These are phyloP conservation scores for Antheraea mylitta DNA, from an alignment of 1,140 invertebrate genomes.

Conservation along the genomic window DNA sequence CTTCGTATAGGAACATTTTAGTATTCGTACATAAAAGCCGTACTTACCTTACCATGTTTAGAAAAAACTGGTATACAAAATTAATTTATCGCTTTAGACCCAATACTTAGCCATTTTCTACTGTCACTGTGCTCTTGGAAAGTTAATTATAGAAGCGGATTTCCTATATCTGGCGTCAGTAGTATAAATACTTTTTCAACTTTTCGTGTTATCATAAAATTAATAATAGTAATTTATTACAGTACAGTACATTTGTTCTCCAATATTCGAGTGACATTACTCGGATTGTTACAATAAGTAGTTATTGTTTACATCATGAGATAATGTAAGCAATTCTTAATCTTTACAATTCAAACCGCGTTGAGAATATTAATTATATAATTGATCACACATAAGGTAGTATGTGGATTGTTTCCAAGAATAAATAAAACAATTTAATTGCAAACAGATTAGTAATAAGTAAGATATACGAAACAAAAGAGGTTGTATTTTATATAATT, in stretches of 20 bases:
- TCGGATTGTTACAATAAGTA: neutral
- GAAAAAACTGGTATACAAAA: no score
- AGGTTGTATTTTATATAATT: no score
- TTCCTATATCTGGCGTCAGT: no score
- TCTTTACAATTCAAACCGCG: neutral
- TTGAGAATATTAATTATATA: neutral
- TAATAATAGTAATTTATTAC: neutral
- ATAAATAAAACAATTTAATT: slow-evolving; percentile 3
- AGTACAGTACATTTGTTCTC: neutral
- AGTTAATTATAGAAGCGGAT: no score
- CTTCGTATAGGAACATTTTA: no score
- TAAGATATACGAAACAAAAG: neutral
- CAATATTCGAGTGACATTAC: neutral
- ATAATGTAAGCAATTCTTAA: neutral
- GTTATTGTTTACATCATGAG: neutral
- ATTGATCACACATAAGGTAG: neutral
- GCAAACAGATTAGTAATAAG: neutral
- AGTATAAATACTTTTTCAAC: no score
- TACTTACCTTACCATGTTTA: no score
- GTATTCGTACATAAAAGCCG: no score
- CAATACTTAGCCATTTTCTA: no score
- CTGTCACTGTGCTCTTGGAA: no score
- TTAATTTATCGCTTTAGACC: no score
- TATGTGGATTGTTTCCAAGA: neutral
- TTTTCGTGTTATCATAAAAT: no score